These are phyloP conservation scores for Bombylius discolor DNA, from an alignment of 2,888 invertebrate species.

Conservation along the genomic window DNA sequence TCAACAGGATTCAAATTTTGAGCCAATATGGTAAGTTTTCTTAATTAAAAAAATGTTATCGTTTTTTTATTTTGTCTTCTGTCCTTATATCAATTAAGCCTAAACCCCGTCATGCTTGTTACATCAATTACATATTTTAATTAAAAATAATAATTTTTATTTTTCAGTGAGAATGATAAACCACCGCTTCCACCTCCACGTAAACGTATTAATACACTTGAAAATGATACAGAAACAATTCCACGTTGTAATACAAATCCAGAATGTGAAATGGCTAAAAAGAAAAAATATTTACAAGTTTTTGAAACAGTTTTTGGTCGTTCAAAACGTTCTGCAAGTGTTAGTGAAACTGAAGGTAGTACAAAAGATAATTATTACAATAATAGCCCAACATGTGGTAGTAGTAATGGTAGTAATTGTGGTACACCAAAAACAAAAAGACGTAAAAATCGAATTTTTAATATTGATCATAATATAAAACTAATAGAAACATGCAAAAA, in stretches of 20 bases:
- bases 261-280: conserved; percentile 31
- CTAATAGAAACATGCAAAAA: conserved; percentile 15
- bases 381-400: background rate
- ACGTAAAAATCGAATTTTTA: conserved; percentile 4
- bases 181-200: conserved; percentile 30
- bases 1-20: conserved; percentile 17
- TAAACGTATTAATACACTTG: conserved; percentile 32
- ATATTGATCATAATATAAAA: background rate
- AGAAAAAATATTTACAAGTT: conserved; percentile 23
- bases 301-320: conserved; percentile 23
- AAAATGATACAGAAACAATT: conserved; percentile 21
- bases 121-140: background rate
- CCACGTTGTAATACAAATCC: conserved; percentile 34
- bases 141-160: background rate
- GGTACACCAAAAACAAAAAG: background rate
- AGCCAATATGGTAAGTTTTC: conserved; percentile 16
- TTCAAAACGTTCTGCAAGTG: conserved; percentile 23
- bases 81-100: background rate
- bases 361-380: conserved; percentile 14
- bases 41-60: background rate
- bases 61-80: background rate
- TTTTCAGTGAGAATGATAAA: conserved; percentile 13
- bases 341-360: conserved; percentile 22
- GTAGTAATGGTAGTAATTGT: background rate
- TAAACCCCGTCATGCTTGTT: background rate